Base-by-base conservation (phyloP, 2,797 vertebrate species). In the Choloepus didactylus region DNA sequence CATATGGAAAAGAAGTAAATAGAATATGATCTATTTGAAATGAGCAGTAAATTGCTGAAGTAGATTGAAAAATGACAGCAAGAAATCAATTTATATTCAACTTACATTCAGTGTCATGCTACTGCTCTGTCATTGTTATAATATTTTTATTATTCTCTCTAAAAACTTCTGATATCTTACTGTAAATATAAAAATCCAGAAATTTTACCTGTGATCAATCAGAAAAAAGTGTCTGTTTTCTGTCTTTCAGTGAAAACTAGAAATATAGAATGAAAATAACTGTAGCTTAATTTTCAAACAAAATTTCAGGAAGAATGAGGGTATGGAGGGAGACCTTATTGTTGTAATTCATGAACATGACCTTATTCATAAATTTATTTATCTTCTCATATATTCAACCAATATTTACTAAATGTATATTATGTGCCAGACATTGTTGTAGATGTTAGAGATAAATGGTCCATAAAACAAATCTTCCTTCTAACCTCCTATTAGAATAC, bases 131-230 rank as follows among this genome's bases (percentile, higher is more conserved):
- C 44, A 75, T 29, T 16, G 8, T 38, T 89, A 64, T 25, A 54
- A 38, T 31, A 29, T 86, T 29, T 23, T 1, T 29, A 76, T 70
- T 54, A 85, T 69, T 60, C 6, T 75, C 69, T 75, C 46, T 56
- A 38, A 44, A 46, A 54, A 70, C 62, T 19, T 1, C 29, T 1
- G 19, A 51, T 4, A 29, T 80, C 38, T 94, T 84, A 6, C 19
- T 67, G 4, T 90, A 82, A 82, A 54, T 70, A 81, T 51, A 89
- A 83, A 81, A 91, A 87, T 66, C 59, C 12, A 79, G 16, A 31
- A 41, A 66, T n/a, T 91, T 51, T 67, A 21, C 54, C 5, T 79
- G 4, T 93, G 82, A 67, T 59, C 41, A 60, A 5, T 54, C 31
- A 84, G 35, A 72, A 41, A 81, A 67, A 15, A 73, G 44, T 27